Conservation (phyloP, 53 echinoderm and acorn worm genomes). For the Paracentrotus lividus region DNA sequence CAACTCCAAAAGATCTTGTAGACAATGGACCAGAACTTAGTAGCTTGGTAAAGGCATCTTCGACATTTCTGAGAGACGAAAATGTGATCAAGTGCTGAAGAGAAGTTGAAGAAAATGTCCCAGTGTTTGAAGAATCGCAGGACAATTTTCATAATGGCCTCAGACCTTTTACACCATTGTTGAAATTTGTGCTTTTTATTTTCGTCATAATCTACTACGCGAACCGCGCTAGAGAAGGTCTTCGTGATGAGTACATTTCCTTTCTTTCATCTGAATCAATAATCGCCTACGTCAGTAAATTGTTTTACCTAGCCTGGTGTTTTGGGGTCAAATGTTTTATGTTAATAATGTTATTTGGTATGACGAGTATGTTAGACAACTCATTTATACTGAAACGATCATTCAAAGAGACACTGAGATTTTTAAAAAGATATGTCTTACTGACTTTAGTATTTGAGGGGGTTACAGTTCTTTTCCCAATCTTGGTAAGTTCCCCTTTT, state of each 20-base stretch:
- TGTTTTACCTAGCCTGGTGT: neutral
- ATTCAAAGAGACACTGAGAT: neutral
- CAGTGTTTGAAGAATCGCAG: neutral
- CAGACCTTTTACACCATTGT: neutral
- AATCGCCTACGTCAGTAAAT: neutral
- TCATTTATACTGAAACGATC: neutral
- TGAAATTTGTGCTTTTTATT: neutral
- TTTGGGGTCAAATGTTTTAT: neutral
- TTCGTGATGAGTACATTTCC: neutral
- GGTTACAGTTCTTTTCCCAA: neutral
- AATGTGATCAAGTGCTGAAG: neutral
- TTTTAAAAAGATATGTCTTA: no score
- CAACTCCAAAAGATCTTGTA: neutral
- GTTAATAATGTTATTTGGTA: neutral
- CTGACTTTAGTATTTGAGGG: neutral
- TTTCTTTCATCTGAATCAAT: conserved; percentile 9
- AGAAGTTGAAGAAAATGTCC: neutral
- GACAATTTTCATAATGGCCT: neutral
- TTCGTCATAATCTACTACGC: neutral
- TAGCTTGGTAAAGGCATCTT: neutral
- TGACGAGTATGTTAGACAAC: neutral
- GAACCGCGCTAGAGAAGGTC: neutral
- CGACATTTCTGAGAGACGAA: neutral
- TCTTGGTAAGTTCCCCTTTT: neutral
- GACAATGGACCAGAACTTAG: neutral